These are phyloP conservation scores for Pterocles gutturalis DNA, from an alignment of 2,113 vertebrate species.

Conservation along the genomic window DNA sequence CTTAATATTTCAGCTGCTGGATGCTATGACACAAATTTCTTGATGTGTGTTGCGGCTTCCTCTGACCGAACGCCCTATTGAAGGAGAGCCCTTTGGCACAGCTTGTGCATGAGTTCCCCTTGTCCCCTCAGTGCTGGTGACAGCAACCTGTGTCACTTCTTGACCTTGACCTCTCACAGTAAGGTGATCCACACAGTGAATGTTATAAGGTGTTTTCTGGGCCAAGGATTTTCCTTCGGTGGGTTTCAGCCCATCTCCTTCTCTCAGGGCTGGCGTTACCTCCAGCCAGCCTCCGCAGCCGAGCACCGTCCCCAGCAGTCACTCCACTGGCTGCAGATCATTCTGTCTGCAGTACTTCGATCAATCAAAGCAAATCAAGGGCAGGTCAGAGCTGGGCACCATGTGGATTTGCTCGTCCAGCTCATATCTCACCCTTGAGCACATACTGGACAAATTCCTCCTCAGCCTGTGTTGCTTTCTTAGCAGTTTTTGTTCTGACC, in stretches of 20 bases:
- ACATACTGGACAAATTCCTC: not conserved
- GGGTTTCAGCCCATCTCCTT: not conserved
- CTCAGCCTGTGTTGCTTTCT: not conserved
- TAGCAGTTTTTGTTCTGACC: not conserved
- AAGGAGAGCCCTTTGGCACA: not conserved
- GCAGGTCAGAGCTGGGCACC: not conserved
- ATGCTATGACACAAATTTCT: not conserved
- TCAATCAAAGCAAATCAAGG: not conserved
- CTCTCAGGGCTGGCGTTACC: rapidly evolving
- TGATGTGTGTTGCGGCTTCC: rapidly evolving
- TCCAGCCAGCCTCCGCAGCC: not conserved
- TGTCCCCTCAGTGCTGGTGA: not conserved
- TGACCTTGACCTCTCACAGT: not conserved
- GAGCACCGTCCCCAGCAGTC: rapidly evolving
- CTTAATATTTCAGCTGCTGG: not conserved
- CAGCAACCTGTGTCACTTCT: not conserved
- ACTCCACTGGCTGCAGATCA: not conserved
- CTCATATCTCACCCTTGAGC: not conserved
- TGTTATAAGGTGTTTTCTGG: not conserved
- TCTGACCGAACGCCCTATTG: rapidly evolving
- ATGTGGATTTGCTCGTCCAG: not conserved
- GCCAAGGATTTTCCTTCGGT: not conserved
- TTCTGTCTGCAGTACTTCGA: not conserved
- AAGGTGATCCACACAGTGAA: not conserved
- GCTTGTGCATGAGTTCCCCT: not conserved